Percentiles rank a stretch among this genome's conserved stretches.
Evolutionary conservation across 1,140 invertebrate genomes (phyloP).

Genomic region (Carcinoscorpius rotundicauda): DNA sequence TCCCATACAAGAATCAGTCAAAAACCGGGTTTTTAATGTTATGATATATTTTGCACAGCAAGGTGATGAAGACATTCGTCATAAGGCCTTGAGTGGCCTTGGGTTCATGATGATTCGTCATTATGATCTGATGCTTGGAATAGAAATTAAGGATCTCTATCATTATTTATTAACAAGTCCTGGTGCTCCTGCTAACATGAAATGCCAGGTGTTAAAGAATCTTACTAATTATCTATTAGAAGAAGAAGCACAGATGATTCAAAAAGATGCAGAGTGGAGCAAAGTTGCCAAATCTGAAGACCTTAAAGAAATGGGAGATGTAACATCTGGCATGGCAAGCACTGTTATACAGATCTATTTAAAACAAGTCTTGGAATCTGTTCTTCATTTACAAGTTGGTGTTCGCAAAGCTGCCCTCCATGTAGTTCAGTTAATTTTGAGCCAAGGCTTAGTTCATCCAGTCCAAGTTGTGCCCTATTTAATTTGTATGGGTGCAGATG

Average conservation of each 20-base stretch:
- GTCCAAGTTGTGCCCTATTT: conserved; percentile 95
- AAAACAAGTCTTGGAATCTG: conserved; percentile 85
- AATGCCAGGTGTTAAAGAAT: conserved; percentile 79
- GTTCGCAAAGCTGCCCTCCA: conserved; percentile 81
- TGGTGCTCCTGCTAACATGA: conserved; percentile 56
- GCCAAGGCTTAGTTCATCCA: conserved; percentile 95
- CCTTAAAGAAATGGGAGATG: conserved; percentile 91
- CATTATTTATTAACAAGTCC: conserved; percentile 60
- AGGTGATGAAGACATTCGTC: conserved; percentile 57
- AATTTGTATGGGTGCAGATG: conserved; percentile 94
- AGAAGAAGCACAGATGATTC: conserved; percentile 90
- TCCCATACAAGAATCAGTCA: conserved; percentile 48
- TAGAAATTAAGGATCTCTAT: conserved; percentile 78
- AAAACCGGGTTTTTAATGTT: conserved; percentile 75
- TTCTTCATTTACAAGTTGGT: conserved; percentile 62
- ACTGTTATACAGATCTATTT: conserved; percentile 96
- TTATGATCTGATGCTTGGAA: conserved; percentile 83
- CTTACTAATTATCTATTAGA: conserved; percentile 89
- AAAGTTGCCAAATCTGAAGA: conserved; percentile 87
- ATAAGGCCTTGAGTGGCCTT: conserved; percentile 43
- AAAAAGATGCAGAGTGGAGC: conserved; percentile 91
- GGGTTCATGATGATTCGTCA: conserved; percentile 89
- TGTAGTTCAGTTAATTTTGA: conserved; percentile 85
- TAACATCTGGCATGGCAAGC: conserved; percentile 93
- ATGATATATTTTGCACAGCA: conserved; percentile 69